These are phyloP conservation scores for Epizoanthus fatuus DNA, from an alignment of 92 coral and sea anemone species.

Conservation along the genomic window DNA sequence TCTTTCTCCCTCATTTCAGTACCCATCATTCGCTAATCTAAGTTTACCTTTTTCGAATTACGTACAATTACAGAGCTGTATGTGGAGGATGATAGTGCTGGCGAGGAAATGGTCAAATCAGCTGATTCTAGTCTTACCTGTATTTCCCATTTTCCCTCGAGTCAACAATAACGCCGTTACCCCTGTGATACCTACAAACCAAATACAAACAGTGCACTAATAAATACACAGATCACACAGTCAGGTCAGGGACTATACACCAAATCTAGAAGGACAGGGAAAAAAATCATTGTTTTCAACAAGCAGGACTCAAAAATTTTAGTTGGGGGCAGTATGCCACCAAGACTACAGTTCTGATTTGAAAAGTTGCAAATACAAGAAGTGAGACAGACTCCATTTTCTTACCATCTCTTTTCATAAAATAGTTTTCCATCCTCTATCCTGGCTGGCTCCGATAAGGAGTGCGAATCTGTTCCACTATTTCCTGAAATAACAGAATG, in stretches of 20 bases:
- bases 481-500: conserved; percentile 51
- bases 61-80: no score
- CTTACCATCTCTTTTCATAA: conserved; percentile 96
- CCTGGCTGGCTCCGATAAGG: conserved; percentile 72
- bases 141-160: conserved; percentile 93
- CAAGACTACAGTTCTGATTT: no score
- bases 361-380: neutral
- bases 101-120: no score
- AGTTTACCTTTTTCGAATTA: no score
- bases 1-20: no score
- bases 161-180: conserved; percentile 88
- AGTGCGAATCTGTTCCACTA: conserved; percentile 75
- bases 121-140: conserved; percentile 65
- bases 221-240: no score
- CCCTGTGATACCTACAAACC: conserved; percentile 86
- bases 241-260: neutral
- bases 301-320: no score
- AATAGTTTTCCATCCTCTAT: conserved; percentile 97
- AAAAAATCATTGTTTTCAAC: no score
- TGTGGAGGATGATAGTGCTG: neutral
- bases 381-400: neutral
- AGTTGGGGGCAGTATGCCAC: no score
- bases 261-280: no score
- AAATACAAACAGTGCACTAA: neutral
- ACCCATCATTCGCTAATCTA: no score